Base-by-base conservation (phyloP, 1,140 invertebrate genomes). In the Drosophila fuyamai region DNA sequence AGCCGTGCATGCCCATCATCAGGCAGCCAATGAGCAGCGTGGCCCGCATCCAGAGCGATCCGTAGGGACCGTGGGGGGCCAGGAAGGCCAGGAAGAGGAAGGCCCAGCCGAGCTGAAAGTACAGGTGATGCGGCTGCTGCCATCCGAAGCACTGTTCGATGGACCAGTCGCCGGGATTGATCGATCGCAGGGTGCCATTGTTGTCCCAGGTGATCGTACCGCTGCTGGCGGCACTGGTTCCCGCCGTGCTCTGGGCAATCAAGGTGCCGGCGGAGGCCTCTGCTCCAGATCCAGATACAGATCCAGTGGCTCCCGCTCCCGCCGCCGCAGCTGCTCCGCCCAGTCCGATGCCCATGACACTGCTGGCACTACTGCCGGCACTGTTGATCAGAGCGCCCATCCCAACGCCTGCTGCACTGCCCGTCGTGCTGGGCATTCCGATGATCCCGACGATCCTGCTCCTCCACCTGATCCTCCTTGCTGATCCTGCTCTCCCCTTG, bases 61-160 rank as follows among this genome's bases (percentile, higher is more conserved):
- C 97, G 77, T 95, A 95, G n/a, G 95, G 94, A 2, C 96, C 95
- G 82, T 96, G 96, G 2, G 97, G 95, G 36, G 96, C 96, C 50
- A 97, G 93, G 83, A 97, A 96, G 46, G 96, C 96, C 27, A 97
- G 91, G 67, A 97, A 94, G 76, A 97, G 95, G 91, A 96, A 97
- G 54, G 95, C 94, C 93, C 97, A 97, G 60, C 96, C 96, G 79
- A 97, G 93, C 94, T 98, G 96, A 93, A 96, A 97, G 93, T 96
- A 96, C 55, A 96, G 93, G 92, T 96, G 96, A 91, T 96, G 96
- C 7, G 94, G 92, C 63, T 93, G 93, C 75, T 93, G 92, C 94
- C 94, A 95, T 60, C 93, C 93, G n/a, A 93, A 92, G 81, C 94
- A 94, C 81, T 94, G 93, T 76, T 94, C 93, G 54, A 94, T 90